Conservation (phyloP, 2,888 invertebrate genomes). For the Ctenicera cuprea region DNA sequence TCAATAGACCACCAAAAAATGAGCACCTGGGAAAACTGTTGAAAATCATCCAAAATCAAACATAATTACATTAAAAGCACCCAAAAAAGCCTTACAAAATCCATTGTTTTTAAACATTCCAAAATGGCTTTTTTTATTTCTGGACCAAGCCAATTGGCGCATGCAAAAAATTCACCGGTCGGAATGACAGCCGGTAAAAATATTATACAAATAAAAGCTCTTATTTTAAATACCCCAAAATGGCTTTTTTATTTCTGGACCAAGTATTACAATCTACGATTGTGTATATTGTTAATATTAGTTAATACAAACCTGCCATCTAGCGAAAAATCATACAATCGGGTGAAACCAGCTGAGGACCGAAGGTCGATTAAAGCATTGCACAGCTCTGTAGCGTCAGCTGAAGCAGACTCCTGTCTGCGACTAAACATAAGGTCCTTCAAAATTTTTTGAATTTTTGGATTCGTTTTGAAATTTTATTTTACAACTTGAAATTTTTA, state of each 20-base stretch:
- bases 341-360: too few species aligned
- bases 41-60: conserved; percentile 6
- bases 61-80: conserved; percentile 20
- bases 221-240: neutral
- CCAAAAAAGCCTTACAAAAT: conserved; percentile 18
- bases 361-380: neutral
- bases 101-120: conserved; percentile 11
- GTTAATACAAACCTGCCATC: conserved; percentile 5
- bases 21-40: neutral
- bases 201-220: neutral
- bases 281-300: too few species aligned
- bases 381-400: conserved; percentile 7
- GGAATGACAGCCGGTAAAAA: conserved; percentile 8
- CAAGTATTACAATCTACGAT: too few species aligned
- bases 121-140: conserved; percentile 1
- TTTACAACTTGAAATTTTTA: too few species aligned
- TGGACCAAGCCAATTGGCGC: too few species aligned
- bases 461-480: too few species aligned
- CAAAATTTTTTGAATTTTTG: conserved; percentile 2
- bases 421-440: neutral
- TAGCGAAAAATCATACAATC: conserved; percentile 4
- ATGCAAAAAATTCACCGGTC: conserved; percentile 16
- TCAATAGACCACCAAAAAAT: conserved; percentile 10
- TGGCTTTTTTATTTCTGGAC: too few species aligned
- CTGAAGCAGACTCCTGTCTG: conserved; percentile 1